Conservation (phyloP, 2,797 vertebrate genomes). For the Heteromormyrus szaboi region DNA sequence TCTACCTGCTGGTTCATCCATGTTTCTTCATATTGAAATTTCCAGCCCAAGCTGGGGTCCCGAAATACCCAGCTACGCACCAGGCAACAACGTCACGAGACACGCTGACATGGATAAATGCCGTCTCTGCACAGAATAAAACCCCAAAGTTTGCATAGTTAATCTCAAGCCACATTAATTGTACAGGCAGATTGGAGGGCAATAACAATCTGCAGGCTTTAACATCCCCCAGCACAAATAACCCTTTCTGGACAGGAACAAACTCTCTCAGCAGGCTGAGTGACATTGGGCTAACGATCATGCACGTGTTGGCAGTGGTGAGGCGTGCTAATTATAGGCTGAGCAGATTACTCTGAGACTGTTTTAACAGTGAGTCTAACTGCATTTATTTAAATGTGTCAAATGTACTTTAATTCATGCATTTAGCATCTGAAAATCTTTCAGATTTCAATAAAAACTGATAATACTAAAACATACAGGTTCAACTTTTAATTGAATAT, state of each 20-base stretch:
- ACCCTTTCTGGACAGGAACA: background rate
- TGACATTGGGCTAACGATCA: background rate
- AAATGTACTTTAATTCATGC: slow-evolving; percentile 15
- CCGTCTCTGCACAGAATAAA: background rate
- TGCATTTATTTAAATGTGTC: slow-evolving; percentile 14
- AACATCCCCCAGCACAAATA: background rate
- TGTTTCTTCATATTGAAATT: background rate
- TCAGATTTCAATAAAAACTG: slow-evolving; percentile 8
- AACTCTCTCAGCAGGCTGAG: background rate
- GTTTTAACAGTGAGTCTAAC: background rate
- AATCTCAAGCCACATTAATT: background rate
- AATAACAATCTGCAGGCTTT: background rate
- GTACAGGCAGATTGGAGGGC: background rate
- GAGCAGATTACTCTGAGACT: background rate
- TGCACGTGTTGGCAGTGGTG: background rate
- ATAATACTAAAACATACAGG: background rate
- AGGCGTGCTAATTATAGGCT: background rate
- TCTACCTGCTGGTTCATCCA: background rate
- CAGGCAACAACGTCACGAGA: background rate
- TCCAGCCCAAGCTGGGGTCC: background rate
- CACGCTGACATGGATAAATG: background rate
- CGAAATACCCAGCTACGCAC: background rate
- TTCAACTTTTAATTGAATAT: background rate
- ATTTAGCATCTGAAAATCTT: slow-evolving; percentile 15
- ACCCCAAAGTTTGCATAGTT: background rate